Evolutionary conservation across 2,797 vertebrate genomes (phyloP).

Genomic region (Sphenodon punctatus): DNA sequence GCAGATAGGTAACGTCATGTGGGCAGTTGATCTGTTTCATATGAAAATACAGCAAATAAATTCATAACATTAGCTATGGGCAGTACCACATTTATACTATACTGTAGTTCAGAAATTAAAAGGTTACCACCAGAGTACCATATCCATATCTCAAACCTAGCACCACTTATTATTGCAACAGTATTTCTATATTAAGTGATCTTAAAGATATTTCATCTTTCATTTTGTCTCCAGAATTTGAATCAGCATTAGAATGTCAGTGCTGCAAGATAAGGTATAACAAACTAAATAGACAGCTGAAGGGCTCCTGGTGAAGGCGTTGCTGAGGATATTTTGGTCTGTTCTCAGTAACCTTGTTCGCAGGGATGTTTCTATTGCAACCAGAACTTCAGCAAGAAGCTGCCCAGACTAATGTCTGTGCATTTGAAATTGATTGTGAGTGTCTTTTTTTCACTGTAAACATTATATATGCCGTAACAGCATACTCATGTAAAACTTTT

Average conservation of each 20-base stretch:
- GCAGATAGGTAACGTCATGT: conserved; percentile 17
- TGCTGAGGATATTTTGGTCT: conserved; percentile 40
- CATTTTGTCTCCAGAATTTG: conserved; percentile 74
- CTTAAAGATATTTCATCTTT: conserved; percentile 70
- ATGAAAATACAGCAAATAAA: conserved; percentile 57
- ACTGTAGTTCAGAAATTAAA: conserved; percentile 72
- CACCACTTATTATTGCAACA: conserved; percentile 59
- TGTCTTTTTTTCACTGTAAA: conserved; percentile 40
- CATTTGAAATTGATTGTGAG: conserved; percentile 39
- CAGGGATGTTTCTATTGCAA: conserved; percentile 58
- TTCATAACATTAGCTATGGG: conserved; percentile 44
- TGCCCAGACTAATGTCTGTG: conserved; percentile 47
- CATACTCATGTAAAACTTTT: conserved; percentile 50
- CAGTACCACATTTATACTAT: conserved; percentile 36
- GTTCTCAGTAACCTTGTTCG: conserved; percentile 67
- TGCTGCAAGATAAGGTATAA: conserved; percentile 62
- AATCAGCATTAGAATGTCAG: conserved; percentile 68
- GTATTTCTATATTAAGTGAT: conserved; percentile 75
- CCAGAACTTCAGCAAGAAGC: conserved; percentile 62
- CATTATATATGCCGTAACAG: conserved; percentile 2
- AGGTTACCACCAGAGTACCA: conserved; percentile 61
- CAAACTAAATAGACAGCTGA: conserved; percentile 60
- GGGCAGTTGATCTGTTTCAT: conserved; percentile 27
- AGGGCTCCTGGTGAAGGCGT: conserved; percentile 48
- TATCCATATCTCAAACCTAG: conserved; percentile 53